Conservation (phyloP, 2,797 vertebrate species). For the Avahi laniger region DNA sequence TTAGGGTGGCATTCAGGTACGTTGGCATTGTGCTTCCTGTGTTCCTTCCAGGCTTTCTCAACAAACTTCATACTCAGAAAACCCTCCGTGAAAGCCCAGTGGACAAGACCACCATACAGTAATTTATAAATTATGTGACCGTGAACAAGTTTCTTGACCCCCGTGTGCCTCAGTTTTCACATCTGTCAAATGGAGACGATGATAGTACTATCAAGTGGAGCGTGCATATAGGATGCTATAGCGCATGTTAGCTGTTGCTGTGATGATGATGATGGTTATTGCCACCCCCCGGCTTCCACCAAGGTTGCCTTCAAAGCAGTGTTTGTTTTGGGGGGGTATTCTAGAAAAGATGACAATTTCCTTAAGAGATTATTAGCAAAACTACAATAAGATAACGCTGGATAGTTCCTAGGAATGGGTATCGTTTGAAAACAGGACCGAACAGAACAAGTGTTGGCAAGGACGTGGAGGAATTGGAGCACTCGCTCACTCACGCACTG, state of each 20-base stretch:
- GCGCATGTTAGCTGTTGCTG: not conserved
- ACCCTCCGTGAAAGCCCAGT: not conserved
- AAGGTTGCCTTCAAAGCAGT: not conserved
- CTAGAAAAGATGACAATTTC: not conserved
- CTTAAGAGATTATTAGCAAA: constrained; percentile 5
- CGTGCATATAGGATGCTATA: not conserved
- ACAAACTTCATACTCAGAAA: not conserved
- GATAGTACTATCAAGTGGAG: not conserved
- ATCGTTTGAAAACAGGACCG: not conserved
- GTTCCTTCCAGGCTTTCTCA: not conserved
- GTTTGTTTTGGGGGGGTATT: not conserved
- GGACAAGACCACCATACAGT: not conserved
- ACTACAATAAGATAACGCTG: not conserved
- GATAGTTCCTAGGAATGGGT: not conserved
- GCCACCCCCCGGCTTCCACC: not conserved
- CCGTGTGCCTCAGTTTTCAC: not conserved
- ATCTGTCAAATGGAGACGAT: not conserved
- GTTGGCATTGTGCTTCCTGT: not conserved
- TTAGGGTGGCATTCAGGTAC: not conserved
- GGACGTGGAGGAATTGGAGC: not conserved
- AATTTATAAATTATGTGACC: not conserved
- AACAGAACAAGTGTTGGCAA: not conserved
- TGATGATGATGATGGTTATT: not conserved
- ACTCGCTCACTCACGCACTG: fast-evolving
- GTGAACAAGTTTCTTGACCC: not conserved